A percentile compares a stretch with the other conserved stretches of the same genome.
phyloP scores from a whole-genome alignment of 2,888 invertebrate species.

The Beris chalybata region DNA sequence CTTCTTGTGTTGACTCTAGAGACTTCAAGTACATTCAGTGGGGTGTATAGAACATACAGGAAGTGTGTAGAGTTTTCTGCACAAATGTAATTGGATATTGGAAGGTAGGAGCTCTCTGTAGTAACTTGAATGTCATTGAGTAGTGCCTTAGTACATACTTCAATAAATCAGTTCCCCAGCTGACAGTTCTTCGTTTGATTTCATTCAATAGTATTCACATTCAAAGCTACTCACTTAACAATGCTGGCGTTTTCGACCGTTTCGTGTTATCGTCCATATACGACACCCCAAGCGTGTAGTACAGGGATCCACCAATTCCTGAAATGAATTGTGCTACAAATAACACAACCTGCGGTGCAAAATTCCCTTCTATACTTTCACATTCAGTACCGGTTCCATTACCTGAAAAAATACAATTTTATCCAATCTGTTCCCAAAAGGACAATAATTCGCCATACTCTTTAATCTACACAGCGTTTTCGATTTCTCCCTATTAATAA shows the following conservation, averaged over 20 bases:
- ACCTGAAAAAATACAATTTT: slow-evolving; percentile 1
- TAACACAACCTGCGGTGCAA: slow-evolving; percentile 65
- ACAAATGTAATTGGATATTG: too few species aligned
- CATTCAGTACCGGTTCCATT: slow-evolving; percentile 52
- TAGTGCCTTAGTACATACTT: too few species aligned
- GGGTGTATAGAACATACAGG: too few species aligned
- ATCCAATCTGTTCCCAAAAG: slow-evolving; percentile 1
- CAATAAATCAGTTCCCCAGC: too few species aligned
- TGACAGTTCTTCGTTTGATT: too few species aligned
- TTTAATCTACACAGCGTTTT: slow-evolving; percentile 61
- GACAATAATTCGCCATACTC: slow-evolving; percentile 43
- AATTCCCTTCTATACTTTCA: slow-evolving; percentile 60
- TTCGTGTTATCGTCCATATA: slow-evolving; percentile 79
- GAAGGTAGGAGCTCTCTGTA: too few species aligned
- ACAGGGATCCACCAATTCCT: slow-evolving; percentile 70
- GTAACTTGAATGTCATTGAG: too few species aligned
- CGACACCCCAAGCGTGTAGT: slow-evolving; percentile 69
- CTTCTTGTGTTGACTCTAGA: too few species aligned
- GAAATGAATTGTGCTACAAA: slow-evolving; percentile 71
- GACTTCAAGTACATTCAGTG: too few species aligned
- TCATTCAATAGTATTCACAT: too few species aligned
- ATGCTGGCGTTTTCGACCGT: slow-evolving; percentile 70
- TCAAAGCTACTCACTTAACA: slow-evolving; percentile 61
- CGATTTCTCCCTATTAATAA: slow-evolving; percentile 58
- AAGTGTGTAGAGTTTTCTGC: too few species aligned